These are phyloP conservation scores for Coelopa pilipes DNA, from an alignment of 2,888 invertebrate species.

Conservation along the genomic window DNA sequence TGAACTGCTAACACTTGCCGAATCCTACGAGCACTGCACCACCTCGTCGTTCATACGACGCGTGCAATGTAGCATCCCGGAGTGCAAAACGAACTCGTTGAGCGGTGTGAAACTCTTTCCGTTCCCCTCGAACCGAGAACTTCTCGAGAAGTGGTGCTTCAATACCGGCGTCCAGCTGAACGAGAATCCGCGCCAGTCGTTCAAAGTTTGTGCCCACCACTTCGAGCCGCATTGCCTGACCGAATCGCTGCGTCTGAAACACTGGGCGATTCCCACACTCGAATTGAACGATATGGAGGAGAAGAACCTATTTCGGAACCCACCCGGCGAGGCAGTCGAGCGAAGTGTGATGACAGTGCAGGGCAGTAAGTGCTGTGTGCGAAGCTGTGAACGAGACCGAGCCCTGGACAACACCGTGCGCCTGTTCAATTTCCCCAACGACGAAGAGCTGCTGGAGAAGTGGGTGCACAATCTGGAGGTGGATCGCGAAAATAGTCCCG, in stretches of 20 bases:
- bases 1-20: slow-evolving; percentile 33
- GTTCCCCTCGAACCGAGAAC: slow-evolving; percentile 50
- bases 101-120: slow-evolving; percentile 49
- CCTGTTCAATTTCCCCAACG: slow-evolving; percentile 46
- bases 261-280: slow-evolving; percentile 59
- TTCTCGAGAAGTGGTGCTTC: slow-evolving; percentile 54
- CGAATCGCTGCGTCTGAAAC: slow-evolving; percentile 49
- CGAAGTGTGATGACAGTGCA: not conserved
- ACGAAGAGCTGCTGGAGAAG: slow-evolving; percentile 43
- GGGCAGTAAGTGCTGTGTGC: slow-evolving; percentile 44
- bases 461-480: slow-evolving; percentile 48
- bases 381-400: slow-evolving; percentile 39
- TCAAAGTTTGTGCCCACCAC: slow-evolving; percentile 57
- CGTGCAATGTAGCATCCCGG: slow-evolving; percentile 44
- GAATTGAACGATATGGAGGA: slow-evolving; percentile 23
- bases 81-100: slow-evolving; percentile 41
- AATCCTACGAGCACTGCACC: slow-evolving; percentile 41
- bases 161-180: slow-evolving; percentile 52
- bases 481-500: slow-evolving; percentile 43
- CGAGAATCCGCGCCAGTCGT: slow-evolving; percentile 51
- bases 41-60: slow-evolving; percentile 43
- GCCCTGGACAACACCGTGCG: slow-evolving; percentile 36
- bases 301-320: slow-evolving; percentile 39
- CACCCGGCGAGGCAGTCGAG: slow-evolving; percentile 41
- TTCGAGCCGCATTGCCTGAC: slow-evolving; percentile 54